Base-by-base conservation (phyloP, 1,140 invertebrate species). In the Patella vulgata region DNA sequence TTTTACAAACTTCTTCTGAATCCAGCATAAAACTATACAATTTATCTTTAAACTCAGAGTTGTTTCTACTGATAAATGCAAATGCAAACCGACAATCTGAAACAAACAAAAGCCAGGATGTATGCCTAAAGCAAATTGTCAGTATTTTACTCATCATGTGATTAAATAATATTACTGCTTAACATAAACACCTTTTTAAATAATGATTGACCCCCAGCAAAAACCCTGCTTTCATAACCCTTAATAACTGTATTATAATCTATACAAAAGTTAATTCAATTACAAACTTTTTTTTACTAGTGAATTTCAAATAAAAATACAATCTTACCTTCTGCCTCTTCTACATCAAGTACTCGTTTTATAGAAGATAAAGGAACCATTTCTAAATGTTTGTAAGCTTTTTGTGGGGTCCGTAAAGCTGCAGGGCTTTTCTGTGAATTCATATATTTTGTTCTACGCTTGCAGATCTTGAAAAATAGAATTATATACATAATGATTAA, bases 341-440 rank as follows among this genome's bases (percentile, higher is more conserved):
- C 88, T 67, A 96, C 91, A 82, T 98, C 93, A 19, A 97, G 90
- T 42, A 98, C 93, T 76, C 92, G 89, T 80, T 93, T 94, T 51
- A 98, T 93, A 25, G 91, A 90, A 66, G 91, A 92, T 19, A 97
- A 86, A 1, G 92, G 90, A 83, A 98, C 89, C 73, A 97, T 88
- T 74, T 91, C 92, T 46, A 97, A 88, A 80, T 97, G 95, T 82
- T 97, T 95, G 82, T 93, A 96, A 0, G 90, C 89, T 81, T 96
- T 96, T 48, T 87, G 88, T 46, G 86, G 88, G 71, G 89, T 84
- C 51, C 80, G 79, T 30, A 75, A 73, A 82, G 87, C 77, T 87
- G 82, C 62, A 51, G 82, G 81, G 64, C 77, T 81, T 63, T 78
- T 82, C 30, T 60, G 23, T 11, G 59, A 60, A 39, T 59, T 66